These are phyloP conservation scores for Manis crassicaudata DNA, from an alignment of 2,797 vertebrate genomes.

Conservation along the genomic window DNA sequence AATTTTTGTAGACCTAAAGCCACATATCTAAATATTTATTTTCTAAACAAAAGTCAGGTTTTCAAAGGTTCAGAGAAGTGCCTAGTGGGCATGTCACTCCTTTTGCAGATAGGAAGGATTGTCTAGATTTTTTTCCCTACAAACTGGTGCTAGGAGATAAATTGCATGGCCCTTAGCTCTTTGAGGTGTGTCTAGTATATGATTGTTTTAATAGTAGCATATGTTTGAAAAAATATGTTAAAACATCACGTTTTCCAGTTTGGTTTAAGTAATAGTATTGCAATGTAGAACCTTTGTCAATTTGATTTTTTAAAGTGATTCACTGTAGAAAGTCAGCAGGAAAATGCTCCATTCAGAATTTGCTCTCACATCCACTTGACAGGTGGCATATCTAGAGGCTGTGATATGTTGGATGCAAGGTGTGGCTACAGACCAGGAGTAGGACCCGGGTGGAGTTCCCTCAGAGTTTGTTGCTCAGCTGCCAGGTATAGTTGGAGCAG, in stretches of 20 bases:
- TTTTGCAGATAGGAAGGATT: neutral
- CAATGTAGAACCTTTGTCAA: neutral
- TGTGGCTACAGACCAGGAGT: neutral
- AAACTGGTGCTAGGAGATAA: constrained; percentile 27
- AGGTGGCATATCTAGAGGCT: neutral
- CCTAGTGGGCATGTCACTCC: constrained; percentile 17
- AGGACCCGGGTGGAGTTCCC: neutral
- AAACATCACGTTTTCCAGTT: constrained; percentile 59
- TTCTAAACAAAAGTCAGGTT: neutral
- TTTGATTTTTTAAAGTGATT: constrained; percentile 42
- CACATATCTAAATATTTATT: neutral
- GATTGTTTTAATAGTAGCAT: constrained; percentile 52
- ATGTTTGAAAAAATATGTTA: constrained; percentile 40
- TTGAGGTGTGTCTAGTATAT: constrained; percentile 56
- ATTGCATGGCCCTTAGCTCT: constrained; percentile 40
- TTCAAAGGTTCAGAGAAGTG: constrained; percentile 33
- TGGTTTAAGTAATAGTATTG: neutral
- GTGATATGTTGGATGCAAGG: neutral
- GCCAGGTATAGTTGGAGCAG: neutral
- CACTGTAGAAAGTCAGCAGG: neutral
- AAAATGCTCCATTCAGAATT: neutral
- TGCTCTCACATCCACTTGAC: neutral
- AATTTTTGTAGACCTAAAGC: constrained; percentile 20
- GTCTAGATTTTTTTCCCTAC: constrained; percentile 8
- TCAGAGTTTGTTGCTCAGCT: neutral